Evolutionary conservation across 2,888 invertebrate species (phyloP).

Genomic region (Furcula furcula): DNA sequence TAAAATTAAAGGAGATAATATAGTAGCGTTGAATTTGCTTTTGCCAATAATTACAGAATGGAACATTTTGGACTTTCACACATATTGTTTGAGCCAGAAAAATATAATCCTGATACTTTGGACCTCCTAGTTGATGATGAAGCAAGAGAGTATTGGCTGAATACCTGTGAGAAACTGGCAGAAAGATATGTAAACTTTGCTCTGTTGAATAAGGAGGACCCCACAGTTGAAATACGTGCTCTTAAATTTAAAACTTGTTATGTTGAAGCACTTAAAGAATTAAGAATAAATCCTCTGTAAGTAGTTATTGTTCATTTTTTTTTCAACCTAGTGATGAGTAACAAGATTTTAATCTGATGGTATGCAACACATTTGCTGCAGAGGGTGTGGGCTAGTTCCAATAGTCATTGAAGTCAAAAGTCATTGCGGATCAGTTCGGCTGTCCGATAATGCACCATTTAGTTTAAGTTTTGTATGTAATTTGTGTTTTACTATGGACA

Average conservation of each 20-base stretch:
- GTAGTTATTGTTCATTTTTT: conserved; percentile 39
- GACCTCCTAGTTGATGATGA: conserved; percentile 92
- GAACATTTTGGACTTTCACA: conserved; percentile 73
- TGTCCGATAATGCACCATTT: no score
- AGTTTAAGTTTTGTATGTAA: no score
- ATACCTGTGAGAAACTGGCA: conserved; percentile 93
- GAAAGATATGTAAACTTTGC: conserved; percentile 93
- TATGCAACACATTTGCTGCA: no score
- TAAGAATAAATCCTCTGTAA: conserved; percentile 91
- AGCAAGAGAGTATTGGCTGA: conserved; percentile 95
- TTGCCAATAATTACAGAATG: conserved; percentile 47
- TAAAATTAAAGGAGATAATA: conserved; percentile 40
- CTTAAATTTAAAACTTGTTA: conserved; percentile 92
- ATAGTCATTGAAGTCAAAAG: no score
- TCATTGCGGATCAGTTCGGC: no score
- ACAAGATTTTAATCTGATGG: conserved; percentile 5
- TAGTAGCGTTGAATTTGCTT: conserved; percentile 25
- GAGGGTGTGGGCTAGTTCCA: no score
- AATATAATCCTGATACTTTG: conserved; percentile 95
- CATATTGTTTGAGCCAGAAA: conserved; percentile 87
- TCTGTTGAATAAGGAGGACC: conserved; percentile 87
- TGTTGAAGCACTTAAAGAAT: conserved; percentile 87
- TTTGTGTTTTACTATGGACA: no score
- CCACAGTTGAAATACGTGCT: conserved; percentile 90
- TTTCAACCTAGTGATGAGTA: no score